These are phyloP conservation scores for Gorsachius goisagi DNA, from an alignment of 2,113 vertebrate genomes.

Conservation along the genomic window DNA sequence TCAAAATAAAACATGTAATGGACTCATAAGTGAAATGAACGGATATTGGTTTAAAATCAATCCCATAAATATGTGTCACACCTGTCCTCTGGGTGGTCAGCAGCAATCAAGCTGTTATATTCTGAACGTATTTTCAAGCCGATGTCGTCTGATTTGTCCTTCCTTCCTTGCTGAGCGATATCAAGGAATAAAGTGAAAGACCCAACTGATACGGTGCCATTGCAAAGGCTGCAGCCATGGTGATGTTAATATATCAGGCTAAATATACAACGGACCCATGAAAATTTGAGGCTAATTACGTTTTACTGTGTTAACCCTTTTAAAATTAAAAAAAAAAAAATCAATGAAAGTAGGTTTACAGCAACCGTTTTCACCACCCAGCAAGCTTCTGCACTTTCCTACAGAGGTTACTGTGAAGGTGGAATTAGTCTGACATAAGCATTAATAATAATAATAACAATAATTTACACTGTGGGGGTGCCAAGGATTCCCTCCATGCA, in stretches of 20 bases:
- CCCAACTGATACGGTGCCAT: not conserved
- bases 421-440: not conserved
- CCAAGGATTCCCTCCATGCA: not conserved
- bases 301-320: not conserved
- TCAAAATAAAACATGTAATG: not conserved
- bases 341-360: not conserved
- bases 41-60: constrained; percentile 32
- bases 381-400: not conserved
- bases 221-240: not conserved
- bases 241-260: not conserved
- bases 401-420: not conserved
- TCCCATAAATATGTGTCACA: constrained; percentile 5
- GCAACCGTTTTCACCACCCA: not conserved
- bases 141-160: not conserved
- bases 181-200: not conserved
- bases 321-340: not conserved
- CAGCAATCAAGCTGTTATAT: not conserved
- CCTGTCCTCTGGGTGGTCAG: constrained; percentile 41
- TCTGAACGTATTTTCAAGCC: not conserved
- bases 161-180: not conserved
- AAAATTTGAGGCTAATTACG: not conserved
- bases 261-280: not conserved
- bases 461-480: not conserved
- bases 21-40: not conserved
- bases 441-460: not conserved